phyloP scores from a whole-genome alignment of 2,797 vertebrate species.

The Tragelaphus eurycerus region DNA sequence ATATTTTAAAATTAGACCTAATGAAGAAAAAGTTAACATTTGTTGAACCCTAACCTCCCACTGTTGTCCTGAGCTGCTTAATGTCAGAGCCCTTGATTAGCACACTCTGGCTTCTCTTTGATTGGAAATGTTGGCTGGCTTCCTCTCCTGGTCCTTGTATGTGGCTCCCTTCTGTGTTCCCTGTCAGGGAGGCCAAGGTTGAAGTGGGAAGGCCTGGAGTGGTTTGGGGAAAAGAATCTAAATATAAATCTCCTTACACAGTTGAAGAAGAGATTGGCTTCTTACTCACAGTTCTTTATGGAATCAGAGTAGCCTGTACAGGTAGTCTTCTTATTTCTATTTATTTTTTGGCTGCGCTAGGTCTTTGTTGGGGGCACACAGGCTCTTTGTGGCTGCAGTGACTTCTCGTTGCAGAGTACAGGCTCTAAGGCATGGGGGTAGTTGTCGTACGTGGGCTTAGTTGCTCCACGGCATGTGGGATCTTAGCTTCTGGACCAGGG shows the following conservation, averaged over 20 bases:
- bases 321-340: background rate
- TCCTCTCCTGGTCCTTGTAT: background rate
- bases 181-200: background rate
- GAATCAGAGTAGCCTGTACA: background rate
- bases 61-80: background rate
- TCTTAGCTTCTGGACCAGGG: background rate
- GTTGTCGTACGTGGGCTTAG: background rate
- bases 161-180: background rate
- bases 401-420: background rate
- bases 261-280: background rate
- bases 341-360: background rate
- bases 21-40: background rate
- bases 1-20: background rate
- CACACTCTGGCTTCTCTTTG: background rate
- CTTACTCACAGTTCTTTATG: background rate
- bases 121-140: too few relatives aligned
- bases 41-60: background rate
- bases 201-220: background rate
- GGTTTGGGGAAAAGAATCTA: background rate
- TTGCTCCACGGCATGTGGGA: background rate
- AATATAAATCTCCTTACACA: background rate
- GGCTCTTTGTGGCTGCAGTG: background rate
- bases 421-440: background rate
- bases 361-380: background rate
- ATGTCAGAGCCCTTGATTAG: background rate